Conservation (phyloP, 2,113 vertebrate species). For the Pitta sordida region DNA sequence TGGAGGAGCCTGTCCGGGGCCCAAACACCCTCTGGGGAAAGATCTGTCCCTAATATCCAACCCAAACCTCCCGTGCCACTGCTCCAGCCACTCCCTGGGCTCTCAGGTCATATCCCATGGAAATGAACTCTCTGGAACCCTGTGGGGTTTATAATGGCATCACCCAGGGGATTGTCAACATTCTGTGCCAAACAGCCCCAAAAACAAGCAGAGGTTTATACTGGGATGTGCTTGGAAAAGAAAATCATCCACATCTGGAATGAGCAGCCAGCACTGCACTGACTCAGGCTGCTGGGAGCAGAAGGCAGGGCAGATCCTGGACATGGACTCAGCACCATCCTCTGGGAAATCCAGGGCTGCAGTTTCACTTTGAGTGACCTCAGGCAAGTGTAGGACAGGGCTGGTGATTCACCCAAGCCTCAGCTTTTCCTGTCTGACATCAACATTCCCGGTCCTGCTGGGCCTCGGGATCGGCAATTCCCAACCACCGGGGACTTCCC, state of each 20-base stretch:
- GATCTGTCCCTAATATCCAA: neutral
- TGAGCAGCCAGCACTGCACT: neutral
- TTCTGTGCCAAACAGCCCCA: neutral
- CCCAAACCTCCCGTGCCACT: neutral
- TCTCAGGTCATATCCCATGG: neutral
- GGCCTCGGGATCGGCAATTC: neutral
- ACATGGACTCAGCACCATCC: accelerated
- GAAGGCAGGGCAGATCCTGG: neutral
- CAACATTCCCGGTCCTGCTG: neutral
- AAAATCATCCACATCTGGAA: neutral
- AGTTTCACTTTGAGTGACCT: neutral
- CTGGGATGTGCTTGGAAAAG: neutral
- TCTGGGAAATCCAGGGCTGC: too few species aligned
- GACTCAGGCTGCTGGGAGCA: neutral
- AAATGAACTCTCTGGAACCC: neutral
- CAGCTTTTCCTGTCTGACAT: neutral
- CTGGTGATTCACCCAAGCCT: accelerated
- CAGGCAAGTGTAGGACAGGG: neutral
- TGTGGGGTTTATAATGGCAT: neutral
- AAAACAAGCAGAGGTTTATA: neutral
- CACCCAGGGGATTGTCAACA: too few species aligned
- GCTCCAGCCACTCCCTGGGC: neutral
- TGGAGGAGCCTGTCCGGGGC: neutral
- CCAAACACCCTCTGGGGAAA: too few species aligned
- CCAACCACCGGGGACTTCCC: neutral